phyloP scores from a whole-genome alignment of 2,113 vertebrate genomes.

The Muntiacus muntjak region DNA sequence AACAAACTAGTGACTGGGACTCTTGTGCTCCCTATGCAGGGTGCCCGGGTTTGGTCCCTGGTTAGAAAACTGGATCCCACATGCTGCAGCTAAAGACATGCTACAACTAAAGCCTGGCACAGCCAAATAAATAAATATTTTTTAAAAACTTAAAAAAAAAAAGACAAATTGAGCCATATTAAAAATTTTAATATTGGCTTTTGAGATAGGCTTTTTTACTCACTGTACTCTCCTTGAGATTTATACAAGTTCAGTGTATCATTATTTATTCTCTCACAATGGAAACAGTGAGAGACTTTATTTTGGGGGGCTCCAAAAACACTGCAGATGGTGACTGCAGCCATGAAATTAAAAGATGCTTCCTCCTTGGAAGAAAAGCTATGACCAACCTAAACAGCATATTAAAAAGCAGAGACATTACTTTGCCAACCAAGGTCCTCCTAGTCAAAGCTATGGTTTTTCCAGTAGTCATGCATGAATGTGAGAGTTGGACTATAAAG shows the following conservation, averaged over 20 bases:
- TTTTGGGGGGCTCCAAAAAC: not conserved
- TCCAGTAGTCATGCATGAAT: not conserved
- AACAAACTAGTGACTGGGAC: not conserved
- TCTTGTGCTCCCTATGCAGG: not conserved
- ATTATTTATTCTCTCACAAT: not conserved
- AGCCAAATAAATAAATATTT: not conserved
- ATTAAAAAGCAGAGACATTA: not conserved
- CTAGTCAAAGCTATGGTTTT: not conserved
- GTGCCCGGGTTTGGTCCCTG: fast-evolving
- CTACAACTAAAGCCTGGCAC: not conserved
- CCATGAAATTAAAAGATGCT: not conserved
- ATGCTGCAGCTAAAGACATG: not conserved
- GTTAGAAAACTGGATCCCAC: not conserved
- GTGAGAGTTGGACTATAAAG: not conserved
- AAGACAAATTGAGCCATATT: not conserved
- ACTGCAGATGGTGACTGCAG: not conserved
- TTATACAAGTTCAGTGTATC: not conserved
- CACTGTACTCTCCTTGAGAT: not conserved
- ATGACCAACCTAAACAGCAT: not conserved
- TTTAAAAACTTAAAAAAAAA: not conserved
- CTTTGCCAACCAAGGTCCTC: not conserved
- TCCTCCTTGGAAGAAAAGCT: not conserved
- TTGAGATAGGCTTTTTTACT: not conserved
- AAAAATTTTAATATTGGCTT: not conserved
- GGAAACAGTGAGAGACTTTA: not conserved